Percentiles rank a stretch among this genome's conserved stretches.
Conservation (phyloP, 1,140 invertebrate genomes). For the Caenorhabditis briggsae region DNA sequence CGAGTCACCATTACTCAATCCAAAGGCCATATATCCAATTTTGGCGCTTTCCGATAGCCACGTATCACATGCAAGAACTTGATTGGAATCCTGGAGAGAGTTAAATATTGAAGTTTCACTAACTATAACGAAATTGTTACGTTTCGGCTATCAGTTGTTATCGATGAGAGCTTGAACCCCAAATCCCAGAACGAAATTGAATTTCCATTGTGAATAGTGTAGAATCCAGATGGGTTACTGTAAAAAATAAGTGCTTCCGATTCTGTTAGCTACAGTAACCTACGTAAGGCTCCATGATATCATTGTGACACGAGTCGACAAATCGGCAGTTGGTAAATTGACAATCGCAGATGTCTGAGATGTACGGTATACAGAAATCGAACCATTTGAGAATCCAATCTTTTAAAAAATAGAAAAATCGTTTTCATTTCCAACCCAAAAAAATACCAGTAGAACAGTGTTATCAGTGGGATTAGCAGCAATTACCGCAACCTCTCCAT, state of each 20-base stretch:
- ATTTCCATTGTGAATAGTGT: slow-evolving; percentile 28
- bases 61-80: slow-evolving; percentile 33
- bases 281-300: slow-evolving; percentile 36
- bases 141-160: not conserved
- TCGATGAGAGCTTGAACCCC: slow-evolving; percentile 20
- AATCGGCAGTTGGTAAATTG: slow-evolving; percentile 32
- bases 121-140: not conserved
- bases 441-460: not conserved
- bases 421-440: not conserved
- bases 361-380: slow-evolving; percentile 21
- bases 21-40: slow-evolving; percentile 40
- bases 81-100: not conserved
- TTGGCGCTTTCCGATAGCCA: slow-evolving; percentile 15
- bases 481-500: slow-evolving; percentile 32
- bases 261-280: not conserved
- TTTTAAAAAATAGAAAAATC: not conserved
- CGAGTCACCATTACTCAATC: slow-evolving; percentile 30
- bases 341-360: slow-evolving; percentile 2
- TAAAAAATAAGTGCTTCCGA: not conserved
- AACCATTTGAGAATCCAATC: slow-evolving; percentile 41
- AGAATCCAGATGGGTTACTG: slow-evolving; percentile 38
- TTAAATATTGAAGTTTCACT: not conserved
- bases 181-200: slow-evolving; percentile 28
- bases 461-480: slow-evolving; percentile 15
- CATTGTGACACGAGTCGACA: slow-evolving; percentile 8